Evolutionary conservation across 2,888 invertebrate species (phyloP), one percentile per base, ranked within the genome.

Genomic region (Heliconius ismenius): DNA sequence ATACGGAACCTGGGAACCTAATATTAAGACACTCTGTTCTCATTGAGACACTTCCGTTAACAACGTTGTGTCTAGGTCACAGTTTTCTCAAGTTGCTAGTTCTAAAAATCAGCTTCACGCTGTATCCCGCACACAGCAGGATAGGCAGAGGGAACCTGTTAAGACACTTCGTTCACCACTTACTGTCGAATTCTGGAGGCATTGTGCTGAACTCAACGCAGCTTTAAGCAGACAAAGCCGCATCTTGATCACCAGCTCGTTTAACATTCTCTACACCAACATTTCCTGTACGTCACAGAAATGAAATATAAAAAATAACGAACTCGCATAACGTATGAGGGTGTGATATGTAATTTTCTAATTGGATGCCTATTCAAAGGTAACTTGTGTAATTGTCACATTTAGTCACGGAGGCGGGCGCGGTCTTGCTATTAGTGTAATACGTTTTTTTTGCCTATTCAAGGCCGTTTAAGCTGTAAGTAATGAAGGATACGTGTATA

Each of bases 361-460:
- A 77, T 75, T 77, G 72, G 70, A 75, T 11, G 75, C 62, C 70
- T 79, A 78, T 76, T 76, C 74, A 74, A 79, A 60, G 70, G 74
- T 18, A 77, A 76, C 72, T 64, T 13, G 73, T 77, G 67, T 79
- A 79, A 79, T 76, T 76, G 78, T 78, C 62, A 63, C 76, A 76
- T 73, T 77, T 64, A 69, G 75, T 76, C 73, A 77, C 84, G 86
- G 84, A 83, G 75, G 70, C 74, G 75, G 87, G 87, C 81, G 88
- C 83, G 86, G 83, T 86, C 86, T 78, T 79, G 85, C 85, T 85
- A 89, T 90, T 89, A 88, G 81, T 74, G 82, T 88, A 90, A 90
- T 88, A 88, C 86, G 83, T 87, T 87, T 83, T 83, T 85, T 81
- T 86, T 82, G 43, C 75, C 32, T 75, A 69, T 75, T 75, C 60